These are phyloP conservation scores for Eufriesea mexicana DNA, from an alignment of 1,140 invertebrate genomes.

Conservation along the genomic window DNA sequence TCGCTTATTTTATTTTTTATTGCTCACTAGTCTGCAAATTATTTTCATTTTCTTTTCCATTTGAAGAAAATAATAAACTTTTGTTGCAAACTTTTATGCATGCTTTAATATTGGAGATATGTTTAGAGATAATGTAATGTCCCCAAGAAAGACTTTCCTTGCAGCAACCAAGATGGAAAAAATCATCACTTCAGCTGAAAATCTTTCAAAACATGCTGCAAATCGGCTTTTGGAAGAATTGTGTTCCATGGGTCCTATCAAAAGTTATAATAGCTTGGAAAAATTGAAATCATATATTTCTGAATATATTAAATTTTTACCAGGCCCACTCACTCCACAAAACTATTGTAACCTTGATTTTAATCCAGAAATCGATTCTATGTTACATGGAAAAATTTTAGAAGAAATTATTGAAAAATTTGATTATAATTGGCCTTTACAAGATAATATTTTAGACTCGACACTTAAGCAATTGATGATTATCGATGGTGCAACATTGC, in stretches of 20 bases:
- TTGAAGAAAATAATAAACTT: slow-evolving; percentile 22
- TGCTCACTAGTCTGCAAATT: not conserved
- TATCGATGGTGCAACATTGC: slow-evolving; percentile 81
- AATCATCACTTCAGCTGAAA: slow-evolving; percentile 67
- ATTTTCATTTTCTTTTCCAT: too few species aligned
- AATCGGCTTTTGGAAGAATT: slow-evolving; percentile 75
- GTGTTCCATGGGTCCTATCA: slow-evolving; percentile 75
- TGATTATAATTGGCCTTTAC: slow-evolving; percentile 82
- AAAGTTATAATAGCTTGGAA: slow-evolving; percentile 78
- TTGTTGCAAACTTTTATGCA: slow-evolving; percentile 6
- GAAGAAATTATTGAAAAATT: slow-evolving; percentile 80
- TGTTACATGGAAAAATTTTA: slow-evolving; percentile 80
- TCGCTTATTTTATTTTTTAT: not conserved
- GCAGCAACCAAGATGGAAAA: slow-evolving; percentile 72
- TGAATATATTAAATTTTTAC: slow-evolving; percentile 79
- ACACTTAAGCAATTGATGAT: slow-evolving; percentile 79
- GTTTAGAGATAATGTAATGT: slow-evolving; percentile 69
- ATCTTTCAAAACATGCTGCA: slow-evolving; percentile 72
- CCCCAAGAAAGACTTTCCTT: slow-evolving; percentile 79
- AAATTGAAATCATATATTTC: slow-evolving; percentile 67
- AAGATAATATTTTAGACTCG: slow-evolving; percentile 73
- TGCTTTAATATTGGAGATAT: slow-evolving; percentile 16
- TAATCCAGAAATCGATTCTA: slow-evolving; percentile 74
- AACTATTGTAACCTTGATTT: slow-evolving; percentile 82
- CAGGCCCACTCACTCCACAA: slow-evolving; percentile 85